These are phyloP conservation scores for Gobio gobio DNA, from an alignment of 2,113 vertebrate genomes.

Conservation along the genomic window DNA sequence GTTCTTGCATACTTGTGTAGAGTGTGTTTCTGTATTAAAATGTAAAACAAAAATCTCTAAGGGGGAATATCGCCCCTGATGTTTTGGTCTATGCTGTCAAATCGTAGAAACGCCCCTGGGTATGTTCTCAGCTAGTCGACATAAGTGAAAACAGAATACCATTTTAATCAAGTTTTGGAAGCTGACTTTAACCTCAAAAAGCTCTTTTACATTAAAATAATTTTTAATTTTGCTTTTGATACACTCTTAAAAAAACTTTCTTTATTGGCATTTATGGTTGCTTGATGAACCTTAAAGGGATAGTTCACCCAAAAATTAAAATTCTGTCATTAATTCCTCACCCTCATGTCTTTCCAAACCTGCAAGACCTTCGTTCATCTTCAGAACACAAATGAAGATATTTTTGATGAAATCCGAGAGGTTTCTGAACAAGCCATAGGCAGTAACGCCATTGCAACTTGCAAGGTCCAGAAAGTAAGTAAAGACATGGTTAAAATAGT, in stretches of 20 bases:
- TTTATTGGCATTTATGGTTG: not conserved
- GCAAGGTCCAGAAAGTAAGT: too few relatives aligned
- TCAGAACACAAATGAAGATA: too few relatives aligned
- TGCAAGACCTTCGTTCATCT: too few relatives aligned
- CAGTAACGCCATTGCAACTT: too few relatives aligned
- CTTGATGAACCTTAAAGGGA: not conserved
- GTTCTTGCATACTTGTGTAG: slow-evolving; percentile 17
- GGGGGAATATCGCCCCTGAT: not conserved
- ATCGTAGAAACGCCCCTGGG: not conserved
- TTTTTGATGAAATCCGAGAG: too few relatives aligned
- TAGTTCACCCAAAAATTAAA: too few relatives aligned
- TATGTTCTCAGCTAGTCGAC: not conserved
- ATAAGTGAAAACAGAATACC: not conserved
- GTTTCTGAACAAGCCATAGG: too few relatives aligned
- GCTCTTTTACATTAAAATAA: not conserved
- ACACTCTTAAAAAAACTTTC: not conserved
- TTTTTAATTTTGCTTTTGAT: not conserved
- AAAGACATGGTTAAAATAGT: too few relatives aligned
- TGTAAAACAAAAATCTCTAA: not conserved
- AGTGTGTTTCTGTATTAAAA: not conserved
- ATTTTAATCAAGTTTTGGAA: not conserved
- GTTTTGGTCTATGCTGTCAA: not conserved
- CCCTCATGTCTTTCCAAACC: too few relatives aligned
- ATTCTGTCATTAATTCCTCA: too few relatives aligned
- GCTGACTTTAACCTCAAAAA: not conserved